Base-by-base conservation (phyloP, 2,888 invertebrate species). In the Drosophila vallismaia region DNA sequence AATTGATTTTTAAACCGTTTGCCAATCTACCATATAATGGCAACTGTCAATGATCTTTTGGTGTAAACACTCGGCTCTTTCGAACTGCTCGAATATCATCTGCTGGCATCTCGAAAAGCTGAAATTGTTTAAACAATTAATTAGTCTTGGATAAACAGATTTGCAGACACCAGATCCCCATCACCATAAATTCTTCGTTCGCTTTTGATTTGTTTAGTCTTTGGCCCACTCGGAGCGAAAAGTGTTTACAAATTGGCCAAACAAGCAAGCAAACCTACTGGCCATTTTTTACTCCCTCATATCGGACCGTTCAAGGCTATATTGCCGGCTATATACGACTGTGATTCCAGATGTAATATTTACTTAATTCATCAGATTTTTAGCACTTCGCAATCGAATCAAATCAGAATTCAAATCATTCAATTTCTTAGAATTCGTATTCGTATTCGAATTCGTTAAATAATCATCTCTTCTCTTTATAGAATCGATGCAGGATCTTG, bases 111-210 rank as follows among this genome's bases (percentile, higher is more conserved):
- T 63, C 40, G 36, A 19, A 14, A 38, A 48, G 42, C 53, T 38
- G 19, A 48, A 74, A 74, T 75, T 86, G 85, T 83, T 83, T 83
- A 86, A 84, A 81, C 82, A 86, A 84, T 86, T 78, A 78, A 83
- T 83, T 86, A 69, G 82, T 49, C 58, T 75, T 56, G 63, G 76
- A 70, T 83, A 86, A 86, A 86, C 76, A 86, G 29, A 8, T 26
- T 9, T 46, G 64, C 75, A 76, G 74, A 80, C 71, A 74, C 36
- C 77, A 75, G 60, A 62, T 62, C 48, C 59, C 59, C 64, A 73
- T 71, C 57, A 46, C 66, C 71, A 57, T 50, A 53, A 62, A 57
- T 67, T 60, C 36, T 36, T 48, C 31, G 42, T 49, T 29, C 19
- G 19, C 2, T 19, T 2, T 28, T 51, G 59, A 62, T 85, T 82